Conservation (phyloP, 1,140 invertebrate species). For the Camponotus pennsylvanicus region DNA sequence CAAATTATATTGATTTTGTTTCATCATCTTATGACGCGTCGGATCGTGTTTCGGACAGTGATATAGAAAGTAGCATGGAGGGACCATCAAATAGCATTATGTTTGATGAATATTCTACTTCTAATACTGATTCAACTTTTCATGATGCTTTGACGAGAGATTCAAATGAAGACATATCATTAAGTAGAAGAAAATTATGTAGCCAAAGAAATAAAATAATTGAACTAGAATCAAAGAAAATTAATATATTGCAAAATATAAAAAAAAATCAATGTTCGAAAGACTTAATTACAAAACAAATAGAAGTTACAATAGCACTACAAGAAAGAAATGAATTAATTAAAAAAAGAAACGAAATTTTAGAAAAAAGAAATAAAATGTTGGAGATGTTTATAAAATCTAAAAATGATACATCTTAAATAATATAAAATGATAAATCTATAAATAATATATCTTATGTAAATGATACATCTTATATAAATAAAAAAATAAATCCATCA, state of each 20-base stretch:
- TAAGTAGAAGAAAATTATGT: background rate
- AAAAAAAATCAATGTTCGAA: background rate
- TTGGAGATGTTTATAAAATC: too few relatives aligned
- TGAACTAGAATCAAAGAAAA: background rate
- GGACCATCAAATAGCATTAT: background rate
- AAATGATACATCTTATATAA: too few relatives aligned
- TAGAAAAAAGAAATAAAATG: background rate
- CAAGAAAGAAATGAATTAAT: background rate
- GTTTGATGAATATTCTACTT: background rate
- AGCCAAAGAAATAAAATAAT: background rate
- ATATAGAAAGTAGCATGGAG: background rate
- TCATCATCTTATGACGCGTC: background rate
- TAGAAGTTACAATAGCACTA: background rate
- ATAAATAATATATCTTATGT: too few relatives aligned
- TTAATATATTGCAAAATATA: background rate
- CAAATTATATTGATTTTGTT: background rate
- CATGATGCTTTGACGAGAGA: too few relatives aligned
- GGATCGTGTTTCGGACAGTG: background rate
- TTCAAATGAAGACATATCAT: background rate
- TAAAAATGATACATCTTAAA: too few relatives aligned
- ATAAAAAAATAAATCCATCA: too few relatives aligned
- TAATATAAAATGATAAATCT: too few relatives aligned
- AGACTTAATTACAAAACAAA: background rate
- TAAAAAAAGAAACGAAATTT: background rate
- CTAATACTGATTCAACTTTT: background rate